These are phyloP conservation scores for Daktulosphaira vitifoliae DNA, from an alignment of 1,140 invertebrate genomes.

Conservation along the genomic window DNA sequence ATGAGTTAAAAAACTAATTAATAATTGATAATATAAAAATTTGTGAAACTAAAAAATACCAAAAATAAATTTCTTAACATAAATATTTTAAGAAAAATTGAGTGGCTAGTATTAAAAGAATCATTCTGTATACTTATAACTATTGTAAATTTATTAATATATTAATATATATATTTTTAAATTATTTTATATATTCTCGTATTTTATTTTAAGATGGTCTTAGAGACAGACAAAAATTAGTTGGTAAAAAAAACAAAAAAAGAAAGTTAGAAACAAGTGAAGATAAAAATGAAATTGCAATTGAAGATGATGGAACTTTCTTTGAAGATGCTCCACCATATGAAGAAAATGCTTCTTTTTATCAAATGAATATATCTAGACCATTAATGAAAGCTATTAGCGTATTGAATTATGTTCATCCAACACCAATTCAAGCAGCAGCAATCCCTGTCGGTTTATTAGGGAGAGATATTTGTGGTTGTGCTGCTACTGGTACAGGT, in stretches of 20 bases:
- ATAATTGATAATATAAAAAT: too few species aligned
- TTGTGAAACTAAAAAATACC: too few species aligned
- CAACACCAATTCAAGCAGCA: slow-evolving; percentile 92
- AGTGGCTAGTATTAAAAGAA: too few species aligned
- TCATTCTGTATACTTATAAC: too few species aligned
- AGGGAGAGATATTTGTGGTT: slow-evolving; percentile 87
- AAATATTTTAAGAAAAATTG: too few species aligned
- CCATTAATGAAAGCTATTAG: slow-evolving; percentile 72
- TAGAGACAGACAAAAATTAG: slow-evolving; percentile 46
- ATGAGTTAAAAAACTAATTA: too few species aligned
- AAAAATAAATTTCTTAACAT: too few species aligned
- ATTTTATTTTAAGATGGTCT: slow-evolving; percentile 42
- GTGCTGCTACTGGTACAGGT: slow-evolving; percentile 94
- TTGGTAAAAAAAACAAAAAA: slow-evolving; percentile 42
- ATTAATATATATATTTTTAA: too few species aligned
- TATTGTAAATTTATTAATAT: slow-evolving; percentile 2
- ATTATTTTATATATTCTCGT: too few species aligned
- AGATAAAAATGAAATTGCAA: slow-evolving; percentile 43
- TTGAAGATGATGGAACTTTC: slow-evolving; percentile 51
- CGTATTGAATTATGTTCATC: slow-evolving; percentile 77
- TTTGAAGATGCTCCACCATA: slow-evolving; percentile 66
- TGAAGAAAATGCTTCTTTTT: slow-evolving; percentile 67
- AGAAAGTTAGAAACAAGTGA: slow-evolving; percentile 40
- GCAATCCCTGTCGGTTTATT: slow-evolving; percentile 88
- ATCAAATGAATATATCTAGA: slow-evolving; percentile 86